These are phyloP conservation scores for Trinorchestia longiramus DNA, from an alignment of 1,140 invertebrate species.

Conservation along the genomic window DNA sequence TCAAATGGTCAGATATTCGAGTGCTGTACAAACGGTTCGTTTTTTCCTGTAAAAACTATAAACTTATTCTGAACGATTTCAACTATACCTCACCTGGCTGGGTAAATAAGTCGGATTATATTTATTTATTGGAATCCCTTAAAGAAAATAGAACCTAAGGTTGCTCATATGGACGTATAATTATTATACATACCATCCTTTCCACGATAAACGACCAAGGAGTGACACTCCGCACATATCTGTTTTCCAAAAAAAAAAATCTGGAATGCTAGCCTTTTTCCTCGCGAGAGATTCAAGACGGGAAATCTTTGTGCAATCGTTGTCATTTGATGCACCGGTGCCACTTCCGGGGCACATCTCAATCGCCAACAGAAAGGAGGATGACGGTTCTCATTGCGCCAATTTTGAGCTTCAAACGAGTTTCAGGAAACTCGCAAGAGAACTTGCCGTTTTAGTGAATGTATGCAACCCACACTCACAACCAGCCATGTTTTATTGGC, in stretches of 20 bases:
- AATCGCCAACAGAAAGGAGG: background rate
- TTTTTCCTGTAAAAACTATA: no score
- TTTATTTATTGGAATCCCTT: no score
- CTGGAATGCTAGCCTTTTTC: background rate
- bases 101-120: no score
- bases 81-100: no score
- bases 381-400: background rate
- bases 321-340: background rate
- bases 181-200: background rate
- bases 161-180: no score
- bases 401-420: background rate
- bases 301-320: background rate
- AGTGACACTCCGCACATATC: background rate
- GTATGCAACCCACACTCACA: background rate
- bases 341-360: background rate
- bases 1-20: no score
- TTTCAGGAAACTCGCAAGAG: background rate
- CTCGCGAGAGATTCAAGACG: background rate
- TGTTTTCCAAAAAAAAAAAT: background rate
- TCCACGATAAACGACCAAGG: background rate
- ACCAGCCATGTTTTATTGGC: background rate
- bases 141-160: no score
- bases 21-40: no score
- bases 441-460: background rate
- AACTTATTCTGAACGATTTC: no score